Conservation (phyloP, 92 coral and sea anemone species). For the Palythoa grandis region DNA sequence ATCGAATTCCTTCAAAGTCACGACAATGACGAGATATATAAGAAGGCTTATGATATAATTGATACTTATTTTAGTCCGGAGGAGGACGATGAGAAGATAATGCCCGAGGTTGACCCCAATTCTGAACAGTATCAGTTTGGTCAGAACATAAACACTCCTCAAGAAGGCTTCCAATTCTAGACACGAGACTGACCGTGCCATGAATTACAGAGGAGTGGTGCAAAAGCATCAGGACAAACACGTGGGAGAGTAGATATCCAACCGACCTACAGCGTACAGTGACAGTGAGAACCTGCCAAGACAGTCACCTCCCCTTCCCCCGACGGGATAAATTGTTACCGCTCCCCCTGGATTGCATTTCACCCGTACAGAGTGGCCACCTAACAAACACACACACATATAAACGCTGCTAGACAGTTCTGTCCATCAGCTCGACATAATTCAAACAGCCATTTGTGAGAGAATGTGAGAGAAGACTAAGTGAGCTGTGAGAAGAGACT, state of each 20-base stretch:
- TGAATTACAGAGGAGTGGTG: background rate
- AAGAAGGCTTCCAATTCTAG: conserved; percentile 91
- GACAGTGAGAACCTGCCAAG: background rate
- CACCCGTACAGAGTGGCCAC: background rate
- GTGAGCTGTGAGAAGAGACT: conserved; percentile 41
- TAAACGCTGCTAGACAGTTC: conserved; percentile 7
- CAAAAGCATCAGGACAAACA: background rate
- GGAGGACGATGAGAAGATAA: conserved; percentile 92
- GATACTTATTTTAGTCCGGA: conserved; percentile 94
- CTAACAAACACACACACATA: conserved; percentile 6
- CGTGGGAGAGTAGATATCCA: background rate
- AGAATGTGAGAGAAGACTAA: conserved; percentile 50
- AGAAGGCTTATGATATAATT: conserved; percentile 93
- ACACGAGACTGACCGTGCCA: background rate
- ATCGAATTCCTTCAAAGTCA: conserved; percentile 98
- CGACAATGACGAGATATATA: conserved; percentile 97
- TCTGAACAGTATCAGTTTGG: conserved; percentile 92
- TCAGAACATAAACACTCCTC: conserved; percentile 78
- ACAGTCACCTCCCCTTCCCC: background rate
- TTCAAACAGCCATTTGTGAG: conserved; percentile 41
- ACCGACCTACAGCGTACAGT: background rate
- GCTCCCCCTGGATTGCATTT: background rate
- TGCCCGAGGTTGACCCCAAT: conserved; percentile 76
- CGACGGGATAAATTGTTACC: background rate
- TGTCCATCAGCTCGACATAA: conserved; percentile 37